Percentiles rank a stretch among this genome's conserved stretches.
phyloP scores from a whole-genome alignment of 2,113 vertebrate species.

The Andinoacara biseriatus region DNA sequence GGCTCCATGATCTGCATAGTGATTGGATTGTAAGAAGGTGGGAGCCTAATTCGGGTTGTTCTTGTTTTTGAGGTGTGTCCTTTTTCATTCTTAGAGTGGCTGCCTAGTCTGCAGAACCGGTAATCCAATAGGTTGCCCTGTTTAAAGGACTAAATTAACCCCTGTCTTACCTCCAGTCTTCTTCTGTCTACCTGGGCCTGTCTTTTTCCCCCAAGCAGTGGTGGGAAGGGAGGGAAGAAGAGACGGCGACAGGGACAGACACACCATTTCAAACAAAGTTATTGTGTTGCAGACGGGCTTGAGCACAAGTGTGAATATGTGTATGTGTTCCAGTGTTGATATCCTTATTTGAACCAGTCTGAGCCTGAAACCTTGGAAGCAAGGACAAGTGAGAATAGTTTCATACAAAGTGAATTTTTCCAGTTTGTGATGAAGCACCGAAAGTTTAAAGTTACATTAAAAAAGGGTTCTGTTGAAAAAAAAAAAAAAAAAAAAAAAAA shows the following conservation, averaged over 20 bases:
- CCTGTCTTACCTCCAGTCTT: constrained; percentile 66
- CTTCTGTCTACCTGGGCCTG: constrained; percentile 44
- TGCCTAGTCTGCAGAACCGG: constrained; percentile 39
- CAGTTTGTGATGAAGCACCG: neutral
- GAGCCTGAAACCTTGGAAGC: constrained; percentile 18
- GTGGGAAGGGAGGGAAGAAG: neutral
- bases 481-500: too few species aligned
- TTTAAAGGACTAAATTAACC: constrained; percentile 77
- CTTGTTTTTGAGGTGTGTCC: constrained; percentile 67
- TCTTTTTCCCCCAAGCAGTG: constrained; percentile 43
- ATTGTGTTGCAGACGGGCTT: constrained; percentile 34
- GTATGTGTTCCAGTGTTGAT: constrained; percentile 3
- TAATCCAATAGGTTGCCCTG: constrained; percentile 73
- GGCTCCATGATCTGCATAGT: constrained; percentile 65
- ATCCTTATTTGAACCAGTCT: constrained; percentile 20
- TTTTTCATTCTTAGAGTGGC: constrained; percentile 64
- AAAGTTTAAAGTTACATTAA: neutral
- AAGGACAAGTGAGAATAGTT: constrained; percentile 13
- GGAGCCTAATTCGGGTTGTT: constrained; percentile 37
- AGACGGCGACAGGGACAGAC: constrained; percentile 20
- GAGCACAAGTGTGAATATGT: neutral
- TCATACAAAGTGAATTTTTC: neutral
- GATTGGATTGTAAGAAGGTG: constrained; percentile 35
- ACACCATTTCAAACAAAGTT: constrained; percentile 41
- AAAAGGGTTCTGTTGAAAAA: neutral